Base-by-base conservation (phyloP, 2,797 vertebrate genomes). In the Danio tinwini region DNA sequence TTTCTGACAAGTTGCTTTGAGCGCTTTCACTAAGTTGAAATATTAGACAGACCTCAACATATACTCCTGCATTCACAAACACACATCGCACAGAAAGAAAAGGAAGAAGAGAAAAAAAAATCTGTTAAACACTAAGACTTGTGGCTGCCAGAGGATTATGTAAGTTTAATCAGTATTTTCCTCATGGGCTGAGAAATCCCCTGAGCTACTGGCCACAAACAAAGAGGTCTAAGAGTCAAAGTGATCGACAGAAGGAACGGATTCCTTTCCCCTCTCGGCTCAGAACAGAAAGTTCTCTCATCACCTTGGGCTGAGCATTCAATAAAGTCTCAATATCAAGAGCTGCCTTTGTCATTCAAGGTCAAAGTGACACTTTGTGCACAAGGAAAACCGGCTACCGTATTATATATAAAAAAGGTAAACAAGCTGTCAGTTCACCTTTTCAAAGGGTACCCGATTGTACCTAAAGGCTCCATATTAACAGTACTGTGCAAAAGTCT, bases 161-260 rank as follows among this genome's bases (percentile, higher is more conserved):
- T 73, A 85, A 83, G 47, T 50, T 63, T 52, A 58, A 73, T 49
- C 71, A 70, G 72, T 49, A 76, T 71, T 68, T 76, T 76, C 52
- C 73, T 76, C 71, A 68, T 56, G 45, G 55, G 44, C 58, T 56
- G n/a, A 76, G 50, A 68, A 78, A 79, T 83, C 78, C 74, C 76
- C 82, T 59, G 59, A 81, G 29, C 45, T 55, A 61, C 64, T 59
- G 52, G 52, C 74, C 53, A 55, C 37, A 71, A 65, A 85, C 79
- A 83, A 85, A 78, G 65, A 59, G 65, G 61, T 83, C 69, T 81
- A 61, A 85, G 55, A 80, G 52, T 63, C 21, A 74, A 71, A 53
- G 44, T 64, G 50, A 65, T 70, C 12, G 56, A 80, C 45, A 71
- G 63, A 49, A 62, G 74, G n/a, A 74, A 49, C 0, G 68, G 62